A percentile compares a stretch with the other conserved stretches of the same genome.
These are phyloP conservation scores for Perca schrenkii DNA, from an alignment of 2,113 vertebrate species.

Conservation along the genomic window DNA sequence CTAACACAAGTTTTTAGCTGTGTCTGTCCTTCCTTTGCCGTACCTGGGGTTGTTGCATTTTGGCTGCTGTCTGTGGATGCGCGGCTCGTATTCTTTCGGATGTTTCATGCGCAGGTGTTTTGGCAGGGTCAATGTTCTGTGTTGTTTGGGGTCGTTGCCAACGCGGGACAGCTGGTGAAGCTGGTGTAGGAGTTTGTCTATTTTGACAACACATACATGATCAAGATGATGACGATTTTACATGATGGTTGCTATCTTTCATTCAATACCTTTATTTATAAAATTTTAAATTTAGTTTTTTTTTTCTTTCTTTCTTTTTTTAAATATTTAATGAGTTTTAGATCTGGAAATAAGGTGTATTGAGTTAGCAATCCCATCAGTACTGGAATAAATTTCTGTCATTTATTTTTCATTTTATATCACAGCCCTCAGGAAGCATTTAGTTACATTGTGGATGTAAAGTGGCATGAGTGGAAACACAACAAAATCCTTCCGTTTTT, in stretches of 20 bases:
- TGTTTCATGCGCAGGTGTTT: too few species aligned
- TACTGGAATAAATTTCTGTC: conserved; percentile 9
- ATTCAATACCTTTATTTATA: neutral
- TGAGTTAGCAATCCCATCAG: neutral
- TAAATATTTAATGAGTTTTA: neutral
- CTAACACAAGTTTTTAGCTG: too few species aligned
- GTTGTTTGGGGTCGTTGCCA: too few species aligned
- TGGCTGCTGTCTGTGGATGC: too few species aligned
- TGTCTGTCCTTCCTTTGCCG: too few species aligned
- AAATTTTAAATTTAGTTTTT: too few species aligned
- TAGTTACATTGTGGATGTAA: conserved; percentile 32
- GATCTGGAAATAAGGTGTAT: neutral
- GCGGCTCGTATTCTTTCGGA: too few species aligned
- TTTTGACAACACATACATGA: neutral
- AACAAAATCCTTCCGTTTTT: conserved; percentile 30
- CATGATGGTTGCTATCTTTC: neutral
- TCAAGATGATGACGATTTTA: neutral
- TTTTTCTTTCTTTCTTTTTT: neutral
- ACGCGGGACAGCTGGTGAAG: neutral
- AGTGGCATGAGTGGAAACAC: conserved; percentile 12
- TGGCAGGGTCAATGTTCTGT: too few species aligned
- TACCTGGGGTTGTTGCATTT: too few species aligned
- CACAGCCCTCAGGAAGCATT: conserved; percentile 33
- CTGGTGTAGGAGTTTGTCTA: neutral
- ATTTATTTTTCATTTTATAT: conserved; percentile 45